Evolutionary conservation across 2,888 invertebrate species (phyloP).

Genomic region (Phengaris alcon): DNA sequence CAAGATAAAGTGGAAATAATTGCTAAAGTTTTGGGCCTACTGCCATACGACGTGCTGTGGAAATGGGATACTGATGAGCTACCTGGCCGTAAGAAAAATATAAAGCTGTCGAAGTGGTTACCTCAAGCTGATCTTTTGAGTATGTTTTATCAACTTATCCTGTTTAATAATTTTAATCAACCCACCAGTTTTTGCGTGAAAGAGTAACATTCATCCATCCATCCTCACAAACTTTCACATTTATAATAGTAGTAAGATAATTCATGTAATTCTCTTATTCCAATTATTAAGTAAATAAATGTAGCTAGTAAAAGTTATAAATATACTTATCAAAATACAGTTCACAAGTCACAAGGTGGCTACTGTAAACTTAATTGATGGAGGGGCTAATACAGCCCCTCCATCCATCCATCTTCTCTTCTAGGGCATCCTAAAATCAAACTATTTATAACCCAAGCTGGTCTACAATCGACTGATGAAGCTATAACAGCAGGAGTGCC

Average conservation of each 20-base stretch:
- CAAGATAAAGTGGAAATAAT: slow-evolving; percentile 45
- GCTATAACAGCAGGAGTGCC: slow-evolving; percentile 57
- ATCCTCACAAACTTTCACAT: no score
- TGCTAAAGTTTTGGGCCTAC: slow-evolving; percentile 49
- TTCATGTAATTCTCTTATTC: no score
- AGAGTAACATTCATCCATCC: no score
- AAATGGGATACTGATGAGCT: slow-evolving; percentile 57
- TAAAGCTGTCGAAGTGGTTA: slow-evolving; percentile 50
- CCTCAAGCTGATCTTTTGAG: slow-evolving; percentile 65
- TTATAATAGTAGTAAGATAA: no score
- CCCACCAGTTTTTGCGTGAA: no score
- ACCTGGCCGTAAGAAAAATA: slow-evolving; percentile 45
- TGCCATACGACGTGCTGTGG: slow-evolving; percentile 59
- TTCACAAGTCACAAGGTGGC: no score
- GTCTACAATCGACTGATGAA: slow-evolving; percentile 63
- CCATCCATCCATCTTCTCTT: slow-evolving; percentile 31
- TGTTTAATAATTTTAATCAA: background rate
- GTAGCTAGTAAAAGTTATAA: no score
- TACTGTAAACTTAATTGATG: no score
- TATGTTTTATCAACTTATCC: slow-evolving; percentile 40
- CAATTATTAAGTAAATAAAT: no score
- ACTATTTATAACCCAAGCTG: slow-evolving; percentile 65
- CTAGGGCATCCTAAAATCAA: slow-evolving; percentile 63
- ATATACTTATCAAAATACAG: no score
- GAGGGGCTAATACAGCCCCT: no score